Percentiles rank a stretch among this genome's conserved stretches.
These are phyloP conservation scores for Ptilorrhoa leucosticta DNA, from an alignment of 2,113 vertebrate species.

Conservation along the genomic window DNA sequence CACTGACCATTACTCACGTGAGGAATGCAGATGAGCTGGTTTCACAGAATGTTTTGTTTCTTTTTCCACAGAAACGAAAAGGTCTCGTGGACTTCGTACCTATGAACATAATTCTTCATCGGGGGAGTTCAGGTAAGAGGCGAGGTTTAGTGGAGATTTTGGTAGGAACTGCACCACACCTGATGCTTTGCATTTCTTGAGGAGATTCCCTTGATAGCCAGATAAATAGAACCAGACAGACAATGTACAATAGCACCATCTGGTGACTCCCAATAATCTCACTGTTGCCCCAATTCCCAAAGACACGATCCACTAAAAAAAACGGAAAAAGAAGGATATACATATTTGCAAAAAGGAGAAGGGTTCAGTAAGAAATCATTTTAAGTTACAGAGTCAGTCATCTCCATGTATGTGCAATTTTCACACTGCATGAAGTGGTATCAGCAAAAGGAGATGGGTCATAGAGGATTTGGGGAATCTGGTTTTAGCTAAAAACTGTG, in stretches of 20 bases:
- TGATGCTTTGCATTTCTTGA: background rate
- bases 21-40: background rate
- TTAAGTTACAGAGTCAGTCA: background rate
- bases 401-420: background rate
- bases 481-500: background rate
- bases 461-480: background rate
- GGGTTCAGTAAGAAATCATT: background rate
- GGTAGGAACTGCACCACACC: background rate
- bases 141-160: background rate
- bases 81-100: background rate
- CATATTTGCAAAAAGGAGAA: background rate
- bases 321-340: background rate
- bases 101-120: background rate
- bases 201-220: background rate
- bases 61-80: background rate
- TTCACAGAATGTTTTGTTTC: background rate
- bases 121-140: background rate
- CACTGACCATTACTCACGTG: background rate
- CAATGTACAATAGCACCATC: conserved; percentile 62
- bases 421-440: background rate
- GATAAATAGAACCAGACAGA: background rate
- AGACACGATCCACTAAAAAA: background rate
- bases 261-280: conserved; percentile 54
- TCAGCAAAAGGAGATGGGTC: background rate
- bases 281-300: conserved; percentile 2